Evolutionary conservation across 1,140 invertebrate species (phyloP), one percentile per base, ranked within the genome.

Genomic region (Mya arenaria): DNA sequence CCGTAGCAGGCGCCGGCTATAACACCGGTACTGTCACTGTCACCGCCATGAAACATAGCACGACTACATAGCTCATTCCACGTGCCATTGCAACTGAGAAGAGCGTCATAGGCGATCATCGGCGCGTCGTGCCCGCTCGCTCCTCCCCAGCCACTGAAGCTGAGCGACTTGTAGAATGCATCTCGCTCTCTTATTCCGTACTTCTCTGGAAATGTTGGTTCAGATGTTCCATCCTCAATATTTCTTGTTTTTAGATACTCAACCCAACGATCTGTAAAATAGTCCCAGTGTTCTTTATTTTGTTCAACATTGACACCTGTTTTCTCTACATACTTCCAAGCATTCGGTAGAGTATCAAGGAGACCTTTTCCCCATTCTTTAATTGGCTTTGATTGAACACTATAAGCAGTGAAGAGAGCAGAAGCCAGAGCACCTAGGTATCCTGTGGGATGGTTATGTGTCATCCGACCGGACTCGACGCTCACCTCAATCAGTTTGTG

Each of bases 31-130:
- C 90, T 91, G 82, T 93, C 92, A 86, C 86, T 91, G 66, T 92
- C 92, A 3, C 92, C 92, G 13, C 82, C 82, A 83, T 93, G 92
- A 65, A 93, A 89, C 86, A 92, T 89, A 28, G 84, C 84, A 71
- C 90, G 86, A 23, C 85, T 88, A 62, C 89, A 91, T 2, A 92
- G 75, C 65, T 92, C 89, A 10, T 80, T 58, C 92, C 92, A 92
- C 48, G 85, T 73, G 15, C 83, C 71, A n/a, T 82, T 83, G 28
- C 87, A 83, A 17, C 80, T 83, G 23, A 92, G 84, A n/a, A 90
- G 60, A 19, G 90, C 90, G 86, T 92, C 90, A 86, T 92, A 92
- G 82, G 92, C 92, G 69, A 92, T 92, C 87, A 92, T 90, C 13
- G 90, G 88, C 25, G 92, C 90, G 82, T 93, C 92, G 83, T 92